Percentiles rank a stretch among this genome's conserved stretches.
These are phyloP conservation scores for Teinopalpus imperialis DNA, from an alignment of 2,888 invertebrate species.

Conservation along the genomic window DNA sequence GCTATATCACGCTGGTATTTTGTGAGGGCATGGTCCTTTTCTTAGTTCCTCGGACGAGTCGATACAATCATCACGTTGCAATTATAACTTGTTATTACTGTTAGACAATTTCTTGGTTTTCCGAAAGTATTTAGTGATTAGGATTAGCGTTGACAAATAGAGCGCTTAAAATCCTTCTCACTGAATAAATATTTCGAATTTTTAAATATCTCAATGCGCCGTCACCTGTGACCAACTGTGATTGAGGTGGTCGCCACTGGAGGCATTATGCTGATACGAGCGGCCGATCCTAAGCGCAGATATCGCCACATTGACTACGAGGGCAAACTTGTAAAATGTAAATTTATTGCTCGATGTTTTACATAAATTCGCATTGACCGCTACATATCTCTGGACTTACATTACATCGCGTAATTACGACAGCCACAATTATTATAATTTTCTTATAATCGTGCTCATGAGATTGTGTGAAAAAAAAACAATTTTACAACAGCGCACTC, in stretches of 20 bases:
- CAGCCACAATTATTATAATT: conserved; percentile 79
- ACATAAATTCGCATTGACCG: conserved; percentile 77
- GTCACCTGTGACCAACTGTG: conserved; percentile 30
- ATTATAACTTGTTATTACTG: too few relatives aligned
- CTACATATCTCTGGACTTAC: conserved; percentile 67
- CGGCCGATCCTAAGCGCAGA: conserved; percentile 71
- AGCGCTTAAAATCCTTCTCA: too few relatives aligned
- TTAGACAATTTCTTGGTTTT: too few relatives aligned
- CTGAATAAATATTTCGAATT: too few relatives aligned
- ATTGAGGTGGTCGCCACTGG: conserved; percentile 42
- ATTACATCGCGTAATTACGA: conserved; percentile 76
- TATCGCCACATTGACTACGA: conserved; percentile 59
- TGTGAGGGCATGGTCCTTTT: too few relatives aligned
- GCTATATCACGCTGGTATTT: too few relatives aligned
- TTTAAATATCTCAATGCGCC: too few relatives aligned
- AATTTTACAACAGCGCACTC: conserved; percentile 64
- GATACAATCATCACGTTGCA: too few relatives aligned
- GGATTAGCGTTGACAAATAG: too few relatives aligned
- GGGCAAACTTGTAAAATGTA: conserved; percentile 75
- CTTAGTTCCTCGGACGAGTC: too few relatives aligned
- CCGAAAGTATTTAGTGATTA: too few relatives aligned
- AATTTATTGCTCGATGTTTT: conserved; percentile 79
- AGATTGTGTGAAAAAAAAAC: conserved; percentile 76
- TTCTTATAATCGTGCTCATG: conserved; percentile 74
- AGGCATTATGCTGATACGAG: conserved; percentile 60